Evolutionary conservation across 2,797 vertebrate genomes (phyloP).

Genomic region (Nannoperca australis): DNA sequence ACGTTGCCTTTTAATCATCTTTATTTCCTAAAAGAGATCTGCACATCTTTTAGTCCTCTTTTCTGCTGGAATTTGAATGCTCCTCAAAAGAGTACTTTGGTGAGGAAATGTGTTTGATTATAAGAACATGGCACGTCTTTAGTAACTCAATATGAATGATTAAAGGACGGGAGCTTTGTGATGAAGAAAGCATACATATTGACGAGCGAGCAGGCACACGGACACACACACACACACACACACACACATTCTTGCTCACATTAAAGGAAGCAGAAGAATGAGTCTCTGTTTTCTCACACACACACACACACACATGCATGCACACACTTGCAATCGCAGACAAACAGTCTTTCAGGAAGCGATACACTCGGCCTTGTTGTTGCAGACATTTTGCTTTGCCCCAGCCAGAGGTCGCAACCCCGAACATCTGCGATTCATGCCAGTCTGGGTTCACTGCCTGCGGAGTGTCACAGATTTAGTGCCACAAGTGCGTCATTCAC

Average conservation of each 20-base stretch:
- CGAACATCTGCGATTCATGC: constrained; percentile 74
- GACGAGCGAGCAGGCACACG: constrained; percentile 40
- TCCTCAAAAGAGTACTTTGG: constrained; percentile 75
- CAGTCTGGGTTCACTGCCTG: constrained; percentile 69
- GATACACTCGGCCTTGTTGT: constrained; percentile 60
- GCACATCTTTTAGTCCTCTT: constrained; percentile 53
- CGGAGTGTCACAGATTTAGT: constrained; percentile 74
- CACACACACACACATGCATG: constrained; percentile 20
- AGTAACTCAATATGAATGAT: constrained; percentile 75
- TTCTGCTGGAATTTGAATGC: constrained; percentile 67
- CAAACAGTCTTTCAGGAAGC: constrained; percentile 71
- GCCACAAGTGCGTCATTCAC: constrained; percentile 77
- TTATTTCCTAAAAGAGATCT: constrained; percentile 72
- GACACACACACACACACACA: constrained; percentile 19
- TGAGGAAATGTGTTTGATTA: constrained; percentile 76
- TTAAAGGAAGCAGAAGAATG: constrained; percentile 65
- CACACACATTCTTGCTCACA: constrained; percentile 42
- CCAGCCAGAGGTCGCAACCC: constrained; percentile 76
- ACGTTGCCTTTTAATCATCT: constrained; percentile 75
- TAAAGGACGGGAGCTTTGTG: constrained; percentile 70
- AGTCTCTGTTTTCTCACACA: constrained; percentile 48
- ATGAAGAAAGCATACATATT: constrained; percentile 71
- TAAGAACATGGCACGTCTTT: constrained; percentile 73
- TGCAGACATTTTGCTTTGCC: constrained; percentile 71
- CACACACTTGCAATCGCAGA: constrained; percentile 44